These are phyloP conservation scores for Forbesichthys papilliferus DNA, from an alignment of 2,113 vertebrate genomes.

Conservation along the genomic window DNA sequence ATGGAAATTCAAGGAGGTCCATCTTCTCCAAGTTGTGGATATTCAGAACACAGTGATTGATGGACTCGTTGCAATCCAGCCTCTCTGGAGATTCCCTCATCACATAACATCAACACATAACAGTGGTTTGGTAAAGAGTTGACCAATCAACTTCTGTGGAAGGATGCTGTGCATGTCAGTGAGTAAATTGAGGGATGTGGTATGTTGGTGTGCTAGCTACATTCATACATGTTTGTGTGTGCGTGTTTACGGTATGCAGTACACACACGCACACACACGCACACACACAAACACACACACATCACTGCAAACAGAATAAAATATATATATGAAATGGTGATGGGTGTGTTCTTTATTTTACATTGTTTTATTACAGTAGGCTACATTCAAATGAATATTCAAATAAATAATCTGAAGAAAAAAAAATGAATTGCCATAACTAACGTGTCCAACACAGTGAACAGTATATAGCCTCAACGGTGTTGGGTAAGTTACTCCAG, in stretches of 20 bases:
- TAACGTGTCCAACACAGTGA: too few species aligned
- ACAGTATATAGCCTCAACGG: too few species aligned
- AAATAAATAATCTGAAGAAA: too few species aligned
- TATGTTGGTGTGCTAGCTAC: too few species aligned
- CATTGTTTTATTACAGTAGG: neutral
- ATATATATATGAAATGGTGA: neutral
- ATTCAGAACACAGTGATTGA: conserved; percentile 34
- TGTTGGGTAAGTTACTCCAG: too few species aligned
- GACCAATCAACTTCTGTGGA: neutral
- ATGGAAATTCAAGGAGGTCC: conserved; percentile 28
- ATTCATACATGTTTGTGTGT: too few species aligned
- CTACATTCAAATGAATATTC: too few species aligned
- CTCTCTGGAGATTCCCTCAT: conserved; percentile 34
- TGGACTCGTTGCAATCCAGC: conserved; percentile 22
- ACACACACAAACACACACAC: too few species aligned
- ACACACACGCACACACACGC: too few species aligned
- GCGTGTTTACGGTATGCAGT: too few species aligned
- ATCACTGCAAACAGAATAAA: neutral
- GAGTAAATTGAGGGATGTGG: neutral
- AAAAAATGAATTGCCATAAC: too few species aligned
- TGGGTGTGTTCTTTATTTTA: neutral
- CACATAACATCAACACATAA: conserved; percentile 15
- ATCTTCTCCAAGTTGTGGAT: conserved; percentile 30
- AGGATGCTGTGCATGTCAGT: neutral
- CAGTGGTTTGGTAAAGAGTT: conserved; percentile 27